Evolutionary conservation across 2,797 vertebrate genomes (phyloP).

Genomic region (Urophycis tenuis): DNA sequence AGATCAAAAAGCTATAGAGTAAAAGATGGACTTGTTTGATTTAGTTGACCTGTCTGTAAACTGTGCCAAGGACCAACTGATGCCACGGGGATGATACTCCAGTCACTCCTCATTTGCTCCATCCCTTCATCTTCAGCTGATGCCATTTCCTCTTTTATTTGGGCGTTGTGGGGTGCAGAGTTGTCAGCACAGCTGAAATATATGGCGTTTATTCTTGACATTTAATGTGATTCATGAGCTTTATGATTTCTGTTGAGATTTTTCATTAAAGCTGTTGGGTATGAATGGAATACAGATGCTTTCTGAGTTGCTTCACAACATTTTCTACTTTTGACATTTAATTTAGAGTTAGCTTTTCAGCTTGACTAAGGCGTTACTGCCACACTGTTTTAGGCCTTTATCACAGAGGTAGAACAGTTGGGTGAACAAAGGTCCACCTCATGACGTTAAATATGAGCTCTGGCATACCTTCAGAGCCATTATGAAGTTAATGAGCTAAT

Average conservation of each 20-base stretch:
- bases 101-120: background rate
- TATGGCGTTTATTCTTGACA: background rate
- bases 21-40: background rate
- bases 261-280: background rate
- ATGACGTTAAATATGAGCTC: too few species aligned
- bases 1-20: background rate
- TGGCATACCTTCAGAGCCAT: too few species aligned
- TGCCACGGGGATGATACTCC: conserved; percentile 5
- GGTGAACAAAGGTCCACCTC: too few species aligned
- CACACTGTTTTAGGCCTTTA: too few species aligned
- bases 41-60: background rate
- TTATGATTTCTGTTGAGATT: background rate
- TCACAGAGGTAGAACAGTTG: too few species aligned
- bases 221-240: background rate
- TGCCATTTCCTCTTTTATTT: background rate
- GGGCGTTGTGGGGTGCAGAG: background rate
- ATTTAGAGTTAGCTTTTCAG: too few species aligned
- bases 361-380: too few species aligned
- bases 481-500: too few species aligned
- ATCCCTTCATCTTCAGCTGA: background rate
- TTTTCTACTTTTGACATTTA: background rate
- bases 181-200: background rate
- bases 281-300: background rate
- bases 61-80: background rate
- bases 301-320: background rate